phyloP scores from a whole-genome alignment of 1,140 invertebrate species.

The Matsumurasca onukii region DNA sequence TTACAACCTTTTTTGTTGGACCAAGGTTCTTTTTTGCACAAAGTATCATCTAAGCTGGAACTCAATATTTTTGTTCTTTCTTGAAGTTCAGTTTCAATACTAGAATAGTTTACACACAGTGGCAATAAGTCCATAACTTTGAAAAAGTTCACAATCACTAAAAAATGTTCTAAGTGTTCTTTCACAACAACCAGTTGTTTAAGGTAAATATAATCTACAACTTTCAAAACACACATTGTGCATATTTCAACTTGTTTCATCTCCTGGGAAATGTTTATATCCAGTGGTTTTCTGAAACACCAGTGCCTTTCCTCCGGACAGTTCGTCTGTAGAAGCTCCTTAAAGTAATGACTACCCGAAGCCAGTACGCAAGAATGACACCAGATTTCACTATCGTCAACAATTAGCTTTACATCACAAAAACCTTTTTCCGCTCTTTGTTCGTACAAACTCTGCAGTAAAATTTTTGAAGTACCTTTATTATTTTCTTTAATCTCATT shows the following conservation, averaged over 20 bases:
- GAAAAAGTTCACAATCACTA: not conserved
- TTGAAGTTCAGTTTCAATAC: not conserved
- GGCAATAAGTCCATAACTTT: not conserved
- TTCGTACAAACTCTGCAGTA: not conserved
- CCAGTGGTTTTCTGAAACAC: not conserved
- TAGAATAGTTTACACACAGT: not conserved
- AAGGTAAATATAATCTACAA: slow-evolving; percentile 8
- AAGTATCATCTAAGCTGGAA: too few species aligned
- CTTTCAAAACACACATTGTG: not conserved
- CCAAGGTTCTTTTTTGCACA: too few species aligned
- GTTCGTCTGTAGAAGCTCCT: not conserved
- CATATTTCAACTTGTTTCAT: not conserved
- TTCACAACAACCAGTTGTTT: slow-evolving; percentile 8
- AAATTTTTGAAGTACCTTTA: not conserved
- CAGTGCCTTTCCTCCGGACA: not conserved
- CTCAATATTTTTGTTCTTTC: too few species aligned
- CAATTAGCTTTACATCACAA: slow-evolving; percentile 7
- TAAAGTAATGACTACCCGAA: slow-evolving; percentile 2
- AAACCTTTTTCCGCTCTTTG: not conserved
- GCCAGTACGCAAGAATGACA: not conserved
- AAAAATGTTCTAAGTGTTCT: slow-evolving; percentile 7
- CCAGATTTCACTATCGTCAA: not conserved
- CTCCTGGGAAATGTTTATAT: not conserved
- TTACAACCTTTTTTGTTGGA: too few species aligned
- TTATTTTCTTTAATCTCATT: not conserved